Evolutionary conservation across 1,140 invertebrate genomes (phyloP).

Genomic region (Sinonovacula constricta): DNA sequence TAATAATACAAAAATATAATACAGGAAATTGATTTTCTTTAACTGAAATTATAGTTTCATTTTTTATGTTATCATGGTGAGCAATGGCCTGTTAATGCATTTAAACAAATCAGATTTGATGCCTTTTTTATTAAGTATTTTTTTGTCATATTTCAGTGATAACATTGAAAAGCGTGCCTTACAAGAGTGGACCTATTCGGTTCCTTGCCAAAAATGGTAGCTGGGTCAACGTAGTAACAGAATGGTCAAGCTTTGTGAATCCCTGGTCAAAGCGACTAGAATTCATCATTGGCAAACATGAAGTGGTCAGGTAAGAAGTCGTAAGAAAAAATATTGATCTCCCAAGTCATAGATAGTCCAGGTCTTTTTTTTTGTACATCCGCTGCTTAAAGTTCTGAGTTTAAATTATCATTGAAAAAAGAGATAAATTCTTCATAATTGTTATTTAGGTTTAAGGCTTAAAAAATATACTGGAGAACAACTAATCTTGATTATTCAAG

Average conservation of each 20-base stretch:
- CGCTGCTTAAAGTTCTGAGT: too few relatives aligned
- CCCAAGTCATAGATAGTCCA: too few relatives aligned
- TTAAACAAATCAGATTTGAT: too few relatives aligned
- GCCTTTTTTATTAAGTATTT: too few relatives aligned
- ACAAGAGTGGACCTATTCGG: conserved; percentile 87
- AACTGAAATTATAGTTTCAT: too few relatives aligned
- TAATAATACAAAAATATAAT: too few relatives aligned
- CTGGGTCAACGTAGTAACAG: conserved; percentile 90
- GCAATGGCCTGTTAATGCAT: too few relatives aligned
- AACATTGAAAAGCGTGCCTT: conserved; percentile 83
- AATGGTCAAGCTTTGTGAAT: conserved; percentile 96
- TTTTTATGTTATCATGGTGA: too few relatives aligned
- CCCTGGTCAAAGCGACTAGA: conserved; percentile 91
- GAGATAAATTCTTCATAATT: neutral
- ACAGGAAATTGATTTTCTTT: too few relatives aligned
- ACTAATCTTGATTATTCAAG: too few relatives aligned
- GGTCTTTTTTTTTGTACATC: too few relatives aligned
- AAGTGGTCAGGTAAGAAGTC: conserved; percentile 84
- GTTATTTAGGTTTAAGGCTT: neutral
- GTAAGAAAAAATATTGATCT: neutral
- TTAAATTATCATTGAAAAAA: neutral
- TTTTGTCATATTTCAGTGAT: conserved; percentile 82
- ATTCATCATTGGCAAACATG: conserved; percentile 93
- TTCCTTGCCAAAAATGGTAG: conserved; percentile 91
- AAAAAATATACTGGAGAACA: neutral